These are phyloP conservation scores for Apogon talboti DNA, from an alignment of 2,797 vertebrate species.

Conservation along the genomic window DNA sequence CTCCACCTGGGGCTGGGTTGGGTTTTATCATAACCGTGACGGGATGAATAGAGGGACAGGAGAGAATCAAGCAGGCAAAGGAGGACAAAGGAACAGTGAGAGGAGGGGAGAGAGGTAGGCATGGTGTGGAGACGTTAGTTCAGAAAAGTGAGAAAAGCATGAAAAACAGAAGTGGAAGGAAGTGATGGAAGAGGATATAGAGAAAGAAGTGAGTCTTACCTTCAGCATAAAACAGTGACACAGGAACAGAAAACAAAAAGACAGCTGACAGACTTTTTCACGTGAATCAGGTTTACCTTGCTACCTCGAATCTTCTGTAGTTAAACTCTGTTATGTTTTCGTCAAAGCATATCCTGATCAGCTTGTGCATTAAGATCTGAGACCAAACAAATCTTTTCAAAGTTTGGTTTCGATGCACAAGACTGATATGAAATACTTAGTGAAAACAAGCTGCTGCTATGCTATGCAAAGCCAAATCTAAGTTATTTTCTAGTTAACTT, in stretches of 20 bases:
- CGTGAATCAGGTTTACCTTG: constrained; percentile 24
- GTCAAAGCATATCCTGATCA: constrained; percentile 65
- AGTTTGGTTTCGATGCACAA: constrained; percentile 47
- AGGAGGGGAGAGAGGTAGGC: constrained; percentile 8
- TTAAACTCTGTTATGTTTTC: constrained; percentile 45
- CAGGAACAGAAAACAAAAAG: constrained; percentile 53
- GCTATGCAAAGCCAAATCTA: constrained; percentile 57
- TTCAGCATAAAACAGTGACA: constrained; percentile 70
- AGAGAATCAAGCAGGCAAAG: constrained; percentile 23
- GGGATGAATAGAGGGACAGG: constrained; percentile 31
- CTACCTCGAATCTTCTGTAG: constrained; percentile 24
- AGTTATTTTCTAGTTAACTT: constrained; percentile 68
- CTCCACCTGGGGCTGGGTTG: constrained; percentile 74
- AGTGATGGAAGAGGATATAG: constrained; percentile 58
- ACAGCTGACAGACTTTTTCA: constrained; percentile 45
- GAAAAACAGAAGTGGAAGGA: constrained; percentile 38
- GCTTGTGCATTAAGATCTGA: constrained; percentile 38
- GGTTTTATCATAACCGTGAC: constrained; percentile 51
- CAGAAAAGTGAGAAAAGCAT: constrained; percentile 15
- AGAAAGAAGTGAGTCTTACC: constrained; percentile 83
- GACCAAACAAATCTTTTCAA: background rate
- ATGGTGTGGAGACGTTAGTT: constrained; percentile 28
- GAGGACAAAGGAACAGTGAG: constrained; percentile 17
- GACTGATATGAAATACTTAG: constrained; percentile 59
- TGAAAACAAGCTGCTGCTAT: constrained; percentile 48